Evolutionary conservation across 2,797 vertebrate species (phyloP).

Genomic region (Rhinella marina): DNA sequence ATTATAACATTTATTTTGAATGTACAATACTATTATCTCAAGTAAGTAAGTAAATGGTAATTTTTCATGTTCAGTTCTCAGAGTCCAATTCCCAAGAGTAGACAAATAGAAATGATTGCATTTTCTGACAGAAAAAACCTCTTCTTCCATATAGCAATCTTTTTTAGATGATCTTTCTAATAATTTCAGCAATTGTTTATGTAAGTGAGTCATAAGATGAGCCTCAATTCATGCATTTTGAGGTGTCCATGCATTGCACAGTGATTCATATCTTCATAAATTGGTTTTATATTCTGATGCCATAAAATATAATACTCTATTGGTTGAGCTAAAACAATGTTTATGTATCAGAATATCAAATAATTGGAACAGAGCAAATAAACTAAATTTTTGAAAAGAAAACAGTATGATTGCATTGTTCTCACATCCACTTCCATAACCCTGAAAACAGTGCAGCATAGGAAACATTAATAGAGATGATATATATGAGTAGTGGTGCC

Average conservation of each 20-base stretch:
- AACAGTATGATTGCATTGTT: not conserved
- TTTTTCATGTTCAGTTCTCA: too few species aligned
- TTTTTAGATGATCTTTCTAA: not conserved
- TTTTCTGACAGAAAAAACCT: not conserved
- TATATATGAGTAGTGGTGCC: not conserved
- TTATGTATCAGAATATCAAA: too few species aligned
- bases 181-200: not conserved
- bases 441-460: not conserved
- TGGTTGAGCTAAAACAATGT: not conserved
- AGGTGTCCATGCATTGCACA: not conserved
- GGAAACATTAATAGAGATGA: not conserved
- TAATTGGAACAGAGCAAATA: too few species aligned
- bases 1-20: not conserved
- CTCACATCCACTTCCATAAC: not conserved
- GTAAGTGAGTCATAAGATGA: not conserved
- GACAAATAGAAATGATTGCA: too few species aligned
- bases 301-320: not conserved
- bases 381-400: not conserved
- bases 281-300: not conserved
- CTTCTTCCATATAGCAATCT: not conserved
- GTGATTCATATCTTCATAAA: not conserved
- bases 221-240: not conserved
- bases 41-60: not conserved
- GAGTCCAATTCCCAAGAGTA: too few species aligned
- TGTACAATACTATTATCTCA: not conserved